Percentiles rank a stretch among this genome's conserved stretches.
Conservation (phyloP, 2,888 invertebrate genomes). For the Chalcosyrphus nemorum region DNA sequence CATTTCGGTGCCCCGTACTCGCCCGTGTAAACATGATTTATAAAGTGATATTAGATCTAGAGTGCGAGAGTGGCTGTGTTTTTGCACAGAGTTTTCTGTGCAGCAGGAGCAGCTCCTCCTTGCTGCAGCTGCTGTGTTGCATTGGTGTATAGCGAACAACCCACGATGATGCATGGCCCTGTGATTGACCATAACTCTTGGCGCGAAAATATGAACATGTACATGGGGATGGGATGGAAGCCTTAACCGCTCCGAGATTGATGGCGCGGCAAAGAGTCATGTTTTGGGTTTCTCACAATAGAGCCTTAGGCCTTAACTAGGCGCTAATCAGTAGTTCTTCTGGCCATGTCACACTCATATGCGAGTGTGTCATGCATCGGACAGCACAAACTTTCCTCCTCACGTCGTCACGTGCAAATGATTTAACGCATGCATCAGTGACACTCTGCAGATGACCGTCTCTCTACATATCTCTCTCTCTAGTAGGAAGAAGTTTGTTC, state of each 20-base stretch:
- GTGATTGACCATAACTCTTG: conserved; percentile 71
- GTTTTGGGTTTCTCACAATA: conserved; percentile 24
- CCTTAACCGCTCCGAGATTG: conserved; percentile 53
- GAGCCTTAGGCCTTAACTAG: conserved; percentile 49
- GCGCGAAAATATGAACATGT: conserved; percentile 63
- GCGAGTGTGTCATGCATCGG: conserved; percentile 73
- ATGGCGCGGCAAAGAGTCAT: conserved; percentile 65
- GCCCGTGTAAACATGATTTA: conserved; percentile 71
- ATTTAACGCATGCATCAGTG: conserved; percentile 72
- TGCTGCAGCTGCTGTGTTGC: conserved; percentile 58
- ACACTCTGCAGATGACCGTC: conserved; percentile 62
- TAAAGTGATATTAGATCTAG: conserved; percentile 73
- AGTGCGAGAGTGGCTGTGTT: conserved; percentile 65
- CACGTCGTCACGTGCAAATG: conserved; percentile 69
- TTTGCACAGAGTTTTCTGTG: conserved; percentile 50
- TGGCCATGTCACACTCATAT: conserved; percentile 69
- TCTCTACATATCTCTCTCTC: too few relatives aligned
- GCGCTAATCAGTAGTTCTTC: conserved; percentile 62
- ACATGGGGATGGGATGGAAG: conserved; percentile 29
- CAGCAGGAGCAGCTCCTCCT: conserved; percentile 24
- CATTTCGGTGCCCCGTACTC: conserved; percentile 49
- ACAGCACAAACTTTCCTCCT: too few relatives aligned
- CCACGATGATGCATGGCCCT: conserved; percentile 68
- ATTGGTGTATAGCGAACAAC: conserved; percentile 37
- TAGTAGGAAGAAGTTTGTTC: conserved; percentile 71